Conservation (phyloP, 2,797 vertebrate species). For the Lindbergichthys nudifrons region DNA sequence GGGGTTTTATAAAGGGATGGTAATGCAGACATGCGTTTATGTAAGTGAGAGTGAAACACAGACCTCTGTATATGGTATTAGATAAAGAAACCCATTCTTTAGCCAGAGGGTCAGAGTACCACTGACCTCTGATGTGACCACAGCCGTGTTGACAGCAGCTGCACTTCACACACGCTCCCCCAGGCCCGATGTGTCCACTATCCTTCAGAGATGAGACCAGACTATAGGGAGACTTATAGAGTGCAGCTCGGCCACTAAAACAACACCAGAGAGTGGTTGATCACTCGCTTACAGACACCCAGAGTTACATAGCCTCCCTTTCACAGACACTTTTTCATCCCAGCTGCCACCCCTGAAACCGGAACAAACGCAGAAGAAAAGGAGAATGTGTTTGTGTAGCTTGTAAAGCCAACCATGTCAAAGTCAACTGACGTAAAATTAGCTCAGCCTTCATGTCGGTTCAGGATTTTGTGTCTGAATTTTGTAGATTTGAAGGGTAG, state of each 20-base stretch:
- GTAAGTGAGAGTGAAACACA: slow-evolving; percentile 48
- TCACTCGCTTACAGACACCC: slow-evolving; percentile 42
- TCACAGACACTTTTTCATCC: slow-evolving; percentile 39
- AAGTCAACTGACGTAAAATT: slow-evolving; percentile 14
- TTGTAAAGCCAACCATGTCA: slow-evolving; percentile 8
- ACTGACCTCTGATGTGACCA: slow-evolving; percentile 73
- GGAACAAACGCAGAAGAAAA: background rate
- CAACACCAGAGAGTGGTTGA: slow-evolving; percentile 32
- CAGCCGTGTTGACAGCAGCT: slow-evolving; percentile 74
- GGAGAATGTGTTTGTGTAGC: slow-evolving; percentile 1
- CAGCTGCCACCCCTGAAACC: slow-evolving; percentile 29
- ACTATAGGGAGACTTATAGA: slow-evolving; percentile 50
- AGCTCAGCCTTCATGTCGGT: slow-evolving; percentile 12
- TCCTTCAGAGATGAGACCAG: slow-evolving; percentile 60
- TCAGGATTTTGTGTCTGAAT: slow-evolving; percentile 16
- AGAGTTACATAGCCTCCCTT: slow-evolving; percentile 28
- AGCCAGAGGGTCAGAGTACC: slow-evolving; percentile 49
- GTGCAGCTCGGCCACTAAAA: slow-evolving; percentile 28
- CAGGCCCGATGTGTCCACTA: slow-evolving; percentile 65
- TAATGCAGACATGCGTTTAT: slow-evolving; percentile 1
- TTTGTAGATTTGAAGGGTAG: slow-evolving; percentile 5
- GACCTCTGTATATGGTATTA: slow-evolving; percentile 49
- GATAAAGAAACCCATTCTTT: slow-evolving; percentile 40
- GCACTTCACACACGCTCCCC: slow-evolving; percentile 71
- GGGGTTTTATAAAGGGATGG: background rate